phyloP scores from a whole-genome alignment of 2,888 invertebrate genomes.

The Paralinhomoeus sp. region DNA sequence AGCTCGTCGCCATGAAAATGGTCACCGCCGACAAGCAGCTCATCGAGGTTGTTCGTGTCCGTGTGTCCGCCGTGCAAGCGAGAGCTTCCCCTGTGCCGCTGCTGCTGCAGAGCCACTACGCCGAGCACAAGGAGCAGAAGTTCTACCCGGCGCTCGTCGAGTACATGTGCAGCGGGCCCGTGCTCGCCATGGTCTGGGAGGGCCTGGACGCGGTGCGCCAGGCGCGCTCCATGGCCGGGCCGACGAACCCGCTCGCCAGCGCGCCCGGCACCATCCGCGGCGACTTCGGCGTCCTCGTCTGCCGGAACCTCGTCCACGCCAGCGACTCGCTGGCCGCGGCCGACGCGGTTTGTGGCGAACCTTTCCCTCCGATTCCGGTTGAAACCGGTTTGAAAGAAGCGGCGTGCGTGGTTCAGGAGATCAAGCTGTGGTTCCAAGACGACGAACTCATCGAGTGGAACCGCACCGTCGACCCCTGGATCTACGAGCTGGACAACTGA shows the following conservation, averaged over 20 bases:
- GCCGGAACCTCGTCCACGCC: conserved; percentile 80
- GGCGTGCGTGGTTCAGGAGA: conserved; percentile 91
- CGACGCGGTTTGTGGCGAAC: too few species aligned
- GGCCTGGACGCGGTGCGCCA: conserved; percentile 79
- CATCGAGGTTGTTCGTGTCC: too few species aligned
- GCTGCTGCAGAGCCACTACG: conserved; percentile 63
- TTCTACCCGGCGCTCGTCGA: conserved; percentile 82
- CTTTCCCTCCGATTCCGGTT: too few species aligned
- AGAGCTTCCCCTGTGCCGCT: too few species aligned
- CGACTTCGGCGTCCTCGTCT: conserved; percentile 39
- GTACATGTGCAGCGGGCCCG: conserved; percentile 68
- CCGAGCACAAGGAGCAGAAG: conserved; percentile 60
- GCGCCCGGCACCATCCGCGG: conserved; percentile 90
- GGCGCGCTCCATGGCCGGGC: conserved; percentile 82
- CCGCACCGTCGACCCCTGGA: conserved; percentile 57
- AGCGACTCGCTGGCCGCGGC: conserved; percentile 89
- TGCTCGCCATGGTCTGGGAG: conserved; percentile 46
- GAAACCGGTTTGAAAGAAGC: too few species aligned
- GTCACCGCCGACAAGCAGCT: conserved; percentile 34
- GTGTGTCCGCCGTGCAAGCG: too few species aligned
- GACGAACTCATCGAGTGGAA: conserved; percentile 61
- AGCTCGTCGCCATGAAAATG: conserved; percentile 82
- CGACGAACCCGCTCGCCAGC: conserved; percentile 84
- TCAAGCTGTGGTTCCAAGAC: conserved; percentile 74
- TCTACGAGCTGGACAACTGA: too few species aligned